Evolutionary conservation across 2,113 vertebrate species (phyloP).

Genomic region (Etheostoma spectabile): DNA sequence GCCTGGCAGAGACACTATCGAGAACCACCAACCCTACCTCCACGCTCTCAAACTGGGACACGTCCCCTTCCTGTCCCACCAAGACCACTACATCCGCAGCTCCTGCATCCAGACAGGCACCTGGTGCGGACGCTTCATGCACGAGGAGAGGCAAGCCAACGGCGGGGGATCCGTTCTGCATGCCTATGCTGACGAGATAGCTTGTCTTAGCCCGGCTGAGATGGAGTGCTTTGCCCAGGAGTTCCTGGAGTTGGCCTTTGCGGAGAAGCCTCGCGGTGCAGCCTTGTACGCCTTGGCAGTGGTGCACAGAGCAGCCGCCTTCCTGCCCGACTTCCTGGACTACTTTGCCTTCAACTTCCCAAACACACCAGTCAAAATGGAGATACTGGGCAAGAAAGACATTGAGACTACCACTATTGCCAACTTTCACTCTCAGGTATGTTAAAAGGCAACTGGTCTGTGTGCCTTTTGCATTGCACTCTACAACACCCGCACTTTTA

Average conservation of each 20-base stretch:
- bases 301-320: conserved; percentile 94
- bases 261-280: conserved; percentile 91
- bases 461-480: background rate
- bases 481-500: background rate
- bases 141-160: conserved; percentile 95
- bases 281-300: conserved; percentile 94
- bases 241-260: conserved; percentile 94
- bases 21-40: conserved; percentile 84
- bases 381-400: conserved; percentile 98
- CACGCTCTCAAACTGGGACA: conserved; percentile 87
- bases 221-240: conserved; percentile 94
- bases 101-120: conserved; percentile 91
- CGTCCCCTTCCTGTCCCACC: conserved; percentile 91
- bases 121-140: conserved; percentile 91
- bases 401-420: conserved; percentile 98
- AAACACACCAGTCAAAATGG: conserved; percentile 98
- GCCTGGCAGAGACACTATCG: conserved; percentile 43
- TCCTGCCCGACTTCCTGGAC: conserved; percentile 97
- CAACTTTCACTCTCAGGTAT: conserved; percentile 96
- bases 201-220: conserved; percentile 91
- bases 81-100: conserved; percentile 95
- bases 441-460: background rate
- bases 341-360: conserved; percentile 99
- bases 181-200: conserved; percentile 96
- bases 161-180: conserved; percentile 95